Base-by-base conservation (phyloP, 1,140 invertebrate species). In the Magallana angulata region DNA sequence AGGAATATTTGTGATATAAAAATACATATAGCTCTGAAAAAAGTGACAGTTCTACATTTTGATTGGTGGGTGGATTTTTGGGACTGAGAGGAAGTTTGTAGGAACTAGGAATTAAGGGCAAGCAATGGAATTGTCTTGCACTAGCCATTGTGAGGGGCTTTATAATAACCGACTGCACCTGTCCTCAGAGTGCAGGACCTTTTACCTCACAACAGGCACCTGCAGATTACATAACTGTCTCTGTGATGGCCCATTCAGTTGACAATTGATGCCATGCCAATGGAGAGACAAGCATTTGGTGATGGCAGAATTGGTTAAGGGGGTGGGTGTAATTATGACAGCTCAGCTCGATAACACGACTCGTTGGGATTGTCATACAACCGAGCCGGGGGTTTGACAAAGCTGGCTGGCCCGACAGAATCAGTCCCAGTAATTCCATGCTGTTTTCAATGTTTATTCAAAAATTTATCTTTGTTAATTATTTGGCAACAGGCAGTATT, bases 301-400 rank as follows among this genome's bases (percentile, higher is more conserved):
- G 68, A 76, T 76, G 68, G 68, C 68, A 76, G 68, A 76, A 76
- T 36, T 76, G 8, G 68, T 57, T 64, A 48, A 48, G 71, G 16
- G 36, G 83, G 56, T 84, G 48, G 60, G 16, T 85, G 9, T 57
- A 64, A 48, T 71, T 71, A n/a, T 85, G 58, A 71, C 84, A 64
- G 48, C 71, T n/a, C 56, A 11, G 24, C 18, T 64, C 14, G 12
- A 84, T 16, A 57, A 57, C 56, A 82, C 81, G 57, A 48, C 36
- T 48, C 59, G 59, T 24, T 82, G 48, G 36, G 36, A 48, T 48
- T 48, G 36, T 48, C 36, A 48, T 5, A 48, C 36, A 2, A 48
- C 36, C 36, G 36, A 48, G 36, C 5, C 11, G 11, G 12, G 24
- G 3, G 36, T 2, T 48, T 2, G 36, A 48, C 36, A 48, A 48